A percentile compares a stretch with the other conserved stretches of the same genome.
phyloP scores from a whole-genome alignment of 2,113 vertebrate species.

The Bostrychus sinensis region DNA sequence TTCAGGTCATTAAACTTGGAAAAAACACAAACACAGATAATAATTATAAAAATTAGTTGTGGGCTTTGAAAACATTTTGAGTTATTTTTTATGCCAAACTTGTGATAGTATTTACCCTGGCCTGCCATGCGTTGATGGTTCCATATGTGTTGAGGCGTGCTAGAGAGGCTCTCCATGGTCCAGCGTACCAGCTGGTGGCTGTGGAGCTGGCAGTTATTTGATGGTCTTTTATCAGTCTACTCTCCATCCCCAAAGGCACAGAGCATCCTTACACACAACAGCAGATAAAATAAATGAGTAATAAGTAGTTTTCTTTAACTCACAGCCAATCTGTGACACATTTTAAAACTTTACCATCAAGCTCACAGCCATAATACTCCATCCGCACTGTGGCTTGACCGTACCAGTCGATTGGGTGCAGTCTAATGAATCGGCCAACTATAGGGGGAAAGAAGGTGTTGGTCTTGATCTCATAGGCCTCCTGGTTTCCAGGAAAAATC shows the following conservation, averaged over 20 bases:
- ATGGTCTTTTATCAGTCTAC: conserved; percentile 70
- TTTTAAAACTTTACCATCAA: conserved; percentile 82
- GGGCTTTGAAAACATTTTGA: neutral
- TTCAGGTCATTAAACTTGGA: conserved; percentile 81
- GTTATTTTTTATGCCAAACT: neutral
- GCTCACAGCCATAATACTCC: conserved; percentile 92
- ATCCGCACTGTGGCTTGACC: conserved; percentile 87
- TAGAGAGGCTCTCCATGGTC: conserved; percentile 80
- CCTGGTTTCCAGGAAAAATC: conserved; percentile 87
- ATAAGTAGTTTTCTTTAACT: neutral
- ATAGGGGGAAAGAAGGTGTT: conserved; percentile 90
- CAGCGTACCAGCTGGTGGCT: conserved; percentile 77
- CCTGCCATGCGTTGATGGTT: conserved; percentile 85
- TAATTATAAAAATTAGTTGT: too few relatives aligned
- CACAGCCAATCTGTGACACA: neutral
- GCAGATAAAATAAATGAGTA: neutral
- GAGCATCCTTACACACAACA: conserved; percentile 80
- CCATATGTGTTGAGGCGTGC: conserved; percentile 85
- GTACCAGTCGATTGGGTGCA: conserved; percentile 82
- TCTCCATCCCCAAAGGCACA: conserved; percentile 88
- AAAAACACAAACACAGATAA: neutral
- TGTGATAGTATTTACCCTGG: conserved; percentile 77
- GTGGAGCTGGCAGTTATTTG: conserved; percentile 85
- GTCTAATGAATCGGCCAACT: conserved; percentile 86
- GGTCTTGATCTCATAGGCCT: conserved; percentile 77